Evolutionary conservation across 2,888 invertebrate species (phyloP).

Genomic region (Tipula helvola): DNA sequence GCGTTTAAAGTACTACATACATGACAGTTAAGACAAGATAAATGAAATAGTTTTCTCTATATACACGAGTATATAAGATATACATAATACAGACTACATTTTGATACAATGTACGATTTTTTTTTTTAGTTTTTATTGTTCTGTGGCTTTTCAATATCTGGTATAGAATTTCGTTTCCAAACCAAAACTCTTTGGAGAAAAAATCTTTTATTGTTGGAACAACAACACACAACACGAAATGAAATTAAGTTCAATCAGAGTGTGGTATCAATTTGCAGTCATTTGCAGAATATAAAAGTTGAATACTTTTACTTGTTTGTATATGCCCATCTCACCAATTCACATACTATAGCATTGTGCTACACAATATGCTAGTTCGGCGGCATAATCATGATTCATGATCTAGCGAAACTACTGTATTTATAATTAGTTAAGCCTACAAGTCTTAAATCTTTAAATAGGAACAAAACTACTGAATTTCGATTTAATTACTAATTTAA

Average conservation of each 20-base stretch:
- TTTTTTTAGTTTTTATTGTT: not conserved
- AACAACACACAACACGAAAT: not conserved
- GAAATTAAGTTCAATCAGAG: not conserved
- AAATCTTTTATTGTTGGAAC: not conserved
- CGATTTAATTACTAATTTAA: no score
- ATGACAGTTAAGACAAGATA: not conserved
- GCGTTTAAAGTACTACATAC: not conserved
- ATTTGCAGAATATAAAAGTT: not conserved
- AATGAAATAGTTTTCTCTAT: not conserved
- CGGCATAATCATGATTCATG: no score
- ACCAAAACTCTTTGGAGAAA: not conserved
- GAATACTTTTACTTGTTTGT: no score
- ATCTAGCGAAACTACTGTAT: no score
- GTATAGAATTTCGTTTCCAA: not conserved
- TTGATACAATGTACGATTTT: not conserved
- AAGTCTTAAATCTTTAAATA: no score
- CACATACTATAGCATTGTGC: not conserved
- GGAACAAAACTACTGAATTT: no score
- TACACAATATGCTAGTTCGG: no score
- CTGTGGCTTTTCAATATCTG: not conserved
- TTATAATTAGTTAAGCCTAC: no score
- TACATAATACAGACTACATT: not conserved
- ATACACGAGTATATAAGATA: not conserved
- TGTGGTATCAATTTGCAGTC: not conserved
- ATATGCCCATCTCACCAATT: not conserved